Percentiles rank a stretch among this genome's conserved stretches.
Evolutionary conservation across 2,113 vertebrate genomes (phyloP).

Genomic region (Coptodon bakossiorum): DNA sequence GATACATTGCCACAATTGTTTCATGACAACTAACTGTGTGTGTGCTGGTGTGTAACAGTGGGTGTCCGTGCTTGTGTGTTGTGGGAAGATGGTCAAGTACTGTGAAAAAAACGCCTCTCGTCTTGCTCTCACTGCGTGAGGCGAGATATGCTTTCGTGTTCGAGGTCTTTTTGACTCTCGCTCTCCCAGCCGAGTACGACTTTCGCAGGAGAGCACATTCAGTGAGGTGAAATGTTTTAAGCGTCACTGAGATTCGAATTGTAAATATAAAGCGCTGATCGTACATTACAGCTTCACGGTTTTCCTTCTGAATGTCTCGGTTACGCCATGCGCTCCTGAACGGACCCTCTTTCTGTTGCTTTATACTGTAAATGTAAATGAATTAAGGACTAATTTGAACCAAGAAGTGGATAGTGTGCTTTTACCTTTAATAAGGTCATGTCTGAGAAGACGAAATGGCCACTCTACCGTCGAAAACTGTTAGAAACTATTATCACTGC

Average conservation of each 20-base stretch:
- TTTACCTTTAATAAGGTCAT: slow-evolving; percentile 66
- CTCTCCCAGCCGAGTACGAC: slow-evolving; percentile 21
- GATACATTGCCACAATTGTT: slow-evolving; percentile 21
- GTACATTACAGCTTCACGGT: not conserved
- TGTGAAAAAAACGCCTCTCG: slow-evolving; percentile 44
- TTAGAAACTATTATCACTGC: slow-evolving; percentile 44
- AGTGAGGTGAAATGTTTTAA: not conserved
- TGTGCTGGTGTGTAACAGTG: slow-evolving; percentile 29
- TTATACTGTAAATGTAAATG: slow-evolving; percentile 55
- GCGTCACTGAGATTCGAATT: slow-evolving; percentile 11
- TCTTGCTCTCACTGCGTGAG: slow-evolving; percentile 22
- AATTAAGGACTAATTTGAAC: slow-evolving; percentile 53
- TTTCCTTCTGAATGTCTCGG: slow-evolving; percentile 52
- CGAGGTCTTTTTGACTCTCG: slow-evolving; percentile 8
- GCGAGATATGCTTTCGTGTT: slow-evolving; percentile 14
- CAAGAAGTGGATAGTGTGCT: slow-evolving; percentile 47
- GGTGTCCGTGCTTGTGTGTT: slow-evolving; percentile 41
- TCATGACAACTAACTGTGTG: slow-evolving; percentile 33
- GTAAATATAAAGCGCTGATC: slow-evolving; percentile 50
- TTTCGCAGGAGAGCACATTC: slow-evolving; percentile 2
- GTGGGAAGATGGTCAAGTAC: slow-evolving; percentile 51
- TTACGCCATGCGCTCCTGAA: slow-evolving; percentile 26
- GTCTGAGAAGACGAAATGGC: slow-evolving; percentile 39
- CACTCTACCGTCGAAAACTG: slow-evolving; percentile 63
- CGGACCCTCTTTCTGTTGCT: slow-evolving; percentile 41